phyloP scores from a whole-genome alignment of 2,888 invertebrate genomes.

The Hydropsyche betteni region DNA sequence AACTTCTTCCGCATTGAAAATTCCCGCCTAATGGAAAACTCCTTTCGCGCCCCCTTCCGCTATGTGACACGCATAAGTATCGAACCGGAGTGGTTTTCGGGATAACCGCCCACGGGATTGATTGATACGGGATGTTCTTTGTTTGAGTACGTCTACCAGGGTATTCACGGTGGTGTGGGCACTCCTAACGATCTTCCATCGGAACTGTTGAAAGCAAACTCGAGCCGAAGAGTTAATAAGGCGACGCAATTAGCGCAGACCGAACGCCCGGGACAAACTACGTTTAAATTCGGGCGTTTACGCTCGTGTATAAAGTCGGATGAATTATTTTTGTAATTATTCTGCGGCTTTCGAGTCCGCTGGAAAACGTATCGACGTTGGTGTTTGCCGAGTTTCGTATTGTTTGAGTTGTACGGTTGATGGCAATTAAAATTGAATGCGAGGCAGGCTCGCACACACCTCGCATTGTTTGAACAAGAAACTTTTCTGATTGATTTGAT shows the following conservation, averaged over 20 bases:
- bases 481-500: conserved; percentile 15
- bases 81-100: background rate
- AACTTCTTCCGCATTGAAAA: no score
- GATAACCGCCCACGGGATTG: background rate
- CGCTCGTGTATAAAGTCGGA: no score
- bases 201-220: conserved; percentile 2
- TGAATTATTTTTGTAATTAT: no score
- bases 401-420: background rate
- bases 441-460: background rate
- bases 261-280: background rate
- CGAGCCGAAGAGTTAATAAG: conserved; percentile 20
- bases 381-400: background rate
- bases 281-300: no score
- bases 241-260: background rate
- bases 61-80: background rate
- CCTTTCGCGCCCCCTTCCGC: no score
- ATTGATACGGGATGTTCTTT: conserved; percentile 6
- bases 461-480: conserved; percentile 11
- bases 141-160: background rate
- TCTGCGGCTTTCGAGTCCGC: background rate
- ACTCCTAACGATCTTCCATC: conserved; percentile 1
- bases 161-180: background rate
- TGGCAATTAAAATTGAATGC: conserved; percentile 11
- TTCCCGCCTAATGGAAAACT: no score
- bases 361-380: background rate